Base-by-base conservation (phyloP, 2,113 vertebrate species). In the Larimichthys polyactis region DNA sequence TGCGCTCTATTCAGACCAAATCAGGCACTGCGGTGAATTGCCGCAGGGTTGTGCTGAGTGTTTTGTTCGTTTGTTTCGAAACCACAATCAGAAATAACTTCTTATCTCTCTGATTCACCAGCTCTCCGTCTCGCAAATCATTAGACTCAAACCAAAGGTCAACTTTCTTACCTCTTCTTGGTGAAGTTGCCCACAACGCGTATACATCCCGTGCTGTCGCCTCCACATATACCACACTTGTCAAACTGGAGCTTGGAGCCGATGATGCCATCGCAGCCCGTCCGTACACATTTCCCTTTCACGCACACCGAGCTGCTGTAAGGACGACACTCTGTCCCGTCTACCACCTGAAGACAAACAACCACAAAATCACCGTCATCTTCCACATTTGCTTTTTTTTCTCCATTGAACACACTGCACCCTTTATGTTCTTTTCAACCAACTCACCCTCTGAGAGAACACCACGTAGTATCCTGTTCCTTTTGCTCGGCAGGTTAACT, bases 401-500 rank as follows among this genome's bases (percentile, higher is more conserved):
- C 4, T 29, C 29, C 29, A 29, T 29, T 3, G 27, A 27, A 75
- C 10, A 40, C 4, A 5, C 8, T 1, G 24, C 17, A 27, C 11
- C 1, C 9, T 14, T 12, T 2, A 40, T 40, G 36, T 2, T 5
- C 5, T 4, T 48, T 16, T 36, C 0, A 6, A 1, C 6, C 14
- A 29, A 78, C 94, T 96, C 95, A 99, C 98, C 97, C 98, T 97
- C 86, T 97, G 97, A 43, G 97, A 97, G 90, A 99, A 99, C 1
- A 99, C 98, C 29, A 99, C 98, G 0, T 99, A 99, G 92, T 99
- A 99, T 11, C 98, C 98, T 0, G 98, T 99, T 80, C 97, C 98
- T 90, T 98, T 99, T n/a, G 98, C 98, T 86, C 98, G 94, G 91
- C 98, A 99, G 75, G 97, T 99, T 44, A 99, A 93, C 87, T 99